Conservation (phyloP, 2,888 invertebrate genomes). For the Psylliodes chrysocephalus region DNA sequence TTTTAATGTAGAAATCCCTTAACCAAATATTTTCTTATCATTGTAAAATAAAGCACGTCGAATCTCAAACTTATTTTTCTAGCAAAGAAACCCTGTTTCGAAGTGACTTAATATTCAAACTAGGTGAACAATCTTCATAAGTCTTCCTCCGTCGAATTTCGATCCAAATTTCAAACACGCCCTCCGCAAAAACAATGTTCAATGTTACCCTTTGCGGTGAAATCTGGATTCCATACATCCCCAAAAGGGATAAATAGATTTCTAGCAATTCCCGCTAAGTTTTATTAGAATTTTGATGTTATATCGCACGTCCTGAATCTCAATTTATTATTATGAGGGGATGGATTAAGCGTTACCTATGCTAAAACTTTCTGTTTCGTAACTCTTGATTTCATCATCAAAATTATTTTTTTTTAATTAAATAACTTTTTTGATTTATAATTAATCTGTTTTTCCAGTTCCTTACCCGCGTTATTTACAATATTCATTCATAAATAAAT, state of each 20-base stretch:
- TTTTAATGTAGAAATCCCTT: too few species aligned
- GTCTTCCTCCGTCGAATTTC: conserved; percentile 16
- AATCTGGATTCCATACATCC: conserved; percentile 8
- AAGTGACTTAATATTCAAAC: background rate
- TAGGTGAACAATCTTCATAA: conserved; percentile 16
- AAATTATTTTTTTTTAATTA: too few species aligned
- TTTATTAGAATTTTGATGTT: conserved; percentile 25
- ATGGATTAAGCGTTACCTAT: too few species aligned
- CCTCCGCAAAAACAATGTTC: conserved; percentile 8
- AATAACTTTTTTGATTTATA: too few species aligned
- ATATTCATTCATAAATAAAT: too few species aligned
- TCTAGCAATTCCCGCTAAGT: conserved; percentile 17
- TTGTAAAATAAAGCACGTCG: too few species aligned
- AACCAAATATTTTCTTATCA: too few species aligned
- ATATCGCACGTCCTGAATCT: conserved; percentile 34
- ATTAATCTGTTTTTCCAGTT: too few species aligned
- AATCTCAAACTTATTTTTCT: background rate
- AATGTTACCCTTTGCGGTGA: conserved; percentile 1
- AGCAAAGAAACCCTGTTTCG: background rate
- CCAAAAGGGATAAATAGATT: conserved; percentile 18
- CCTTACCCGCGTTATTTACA: too few species aligned
- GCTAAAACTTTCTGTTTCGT: too few species aligned
- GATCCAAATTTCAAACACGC: conserved; percentile 27
- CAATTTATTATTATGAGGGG: conserved; percentile 31
- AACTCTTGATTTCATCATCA: too few species aligned